phyloP scores from a whole-genome alignment of 2,888 invertebrate species.

The Orthonychiurus folsomi region DNA sequence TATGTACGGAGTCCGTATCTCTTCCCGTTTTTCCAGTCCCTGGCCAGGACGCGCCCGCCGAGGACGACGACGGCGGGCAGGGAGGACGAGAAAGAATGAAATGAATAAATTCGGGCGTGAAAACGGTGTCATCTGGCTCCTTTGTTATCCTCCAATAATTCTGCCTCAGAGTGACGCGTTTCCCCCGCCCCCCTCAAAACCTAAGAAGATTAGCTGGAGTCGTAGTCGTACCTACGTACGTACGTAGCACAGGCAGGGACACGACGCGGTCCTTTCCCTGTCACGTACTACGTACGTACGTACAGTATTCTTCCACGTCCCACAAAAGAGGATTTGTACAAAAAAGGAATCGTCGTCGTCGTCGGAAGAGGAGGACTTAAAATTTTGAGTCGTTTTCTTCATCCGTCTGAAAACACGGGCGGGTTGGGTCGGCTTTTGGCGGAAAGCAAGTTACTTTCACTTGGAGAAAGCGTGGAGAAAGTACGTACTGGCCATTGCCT shows the following conservation, averaged over 20 bases:
- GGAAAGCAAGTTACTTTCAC: not conserved
- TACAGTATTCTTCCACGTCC: not conserved
- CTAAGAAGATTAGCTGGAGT: slow-evolving; percentile 11
- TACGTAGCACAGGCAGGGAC: too few relatives aligned
- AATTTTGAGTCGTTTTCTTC: not conserved
- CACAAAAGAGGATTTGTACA: not conserved
- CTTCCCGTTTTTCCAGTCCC: not conserved
- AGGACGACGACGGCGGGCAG: not conserved
- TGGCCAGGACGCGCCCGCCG: not conserved
- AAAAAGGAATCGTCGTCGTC: too few relatives aligned
- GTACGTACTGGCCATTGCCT: not conserved
- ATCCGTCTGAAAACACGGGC: not conserved
- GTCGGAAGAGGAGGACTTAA: too few relatives aligned
- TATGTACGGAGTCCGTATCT: not conserved
- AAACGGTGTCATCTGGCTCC: slow-evolving; percentile 15
- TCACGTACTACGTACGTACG: not conserved
- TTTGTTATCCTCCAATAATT: slow-evolving; percentile 14
- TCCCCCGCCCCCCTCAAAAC: not conserved
- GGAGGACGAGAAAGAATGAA: slow-evolving; percentile 9
- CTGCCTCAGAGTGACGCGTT: slow-evolving; percentile 1
- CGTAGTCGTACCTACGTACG: too few relatives aligned
- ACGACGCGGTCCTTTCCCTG: not conserved
- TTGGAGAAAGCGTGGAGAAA: not conserved
- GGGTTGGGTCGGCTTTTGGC: too few relatives aligned
- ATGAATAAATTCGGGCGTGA: slow-evolving; percentile 17